Evolutionary conservation across 2,888 invertebrate genomes (phyloP).

Genomic region (Salticus scenicus): DNA sequence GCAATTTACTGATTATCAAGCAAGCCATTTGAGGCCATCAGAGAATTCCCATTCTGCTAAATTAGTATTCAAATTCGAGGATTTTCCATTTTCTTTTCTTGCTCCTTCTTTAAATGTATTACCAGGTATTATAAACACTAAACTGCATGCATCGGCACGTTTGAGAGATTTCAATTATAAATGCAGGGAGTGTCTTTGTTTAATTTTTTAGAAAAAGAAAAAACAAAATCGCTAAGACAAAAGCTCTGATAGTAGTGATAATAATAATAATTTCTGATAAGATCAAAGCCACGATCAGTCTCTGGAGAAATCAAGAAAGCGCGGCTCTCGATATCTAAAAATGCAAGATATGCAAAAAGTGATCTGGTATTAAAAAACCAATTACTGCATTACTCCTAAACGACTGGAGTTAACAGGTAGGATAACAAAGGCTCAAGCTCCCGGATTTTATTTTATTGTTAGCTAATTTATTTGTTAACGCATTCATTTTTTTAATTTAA

Average conservation of each 20-base stretch:
- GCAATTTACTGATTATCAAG: not conserved
- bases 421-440: not conserved
- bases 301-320: not conserved
- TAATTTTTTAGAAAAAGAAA: not conserved
- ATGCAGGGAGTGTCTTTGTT: constrained; percentile 13
- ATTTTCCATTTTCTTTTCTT: constrained; percentile 4
- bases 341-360: constrained; percentile 49
- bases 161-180: constrained; percentile 55
- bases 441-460: constrained; percentile 2
- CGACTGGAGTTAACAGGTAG: constrained; percentile 8
- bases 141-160: constrained; percentile 44
- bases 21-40: not conserved
- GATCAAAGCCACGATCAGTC: constrained; percentile 23
- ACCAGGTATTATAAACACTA: constrained; percentile 26
- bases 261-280: constrained; percentile 29
- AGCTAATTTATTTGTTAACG: constrained; percentile 62
- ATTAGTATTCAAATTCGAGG: constrained; percentile 48
- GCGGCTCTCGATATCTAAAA: constrained; percentile 21
- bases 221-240: constrained; percentile 17
- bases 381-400: constrained; percentile 55
- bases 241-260: constrained; percentile 33
- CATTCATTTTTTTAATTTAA: constrained; percentile 45
- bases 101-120: not conserved
- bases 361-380: constrained; percentile 56
- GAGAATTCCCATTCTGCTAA: constrained; percentile 9